These are phyloP conservation scores for Euwallacea similis DNA, from an alignment of 1,140 invertebrate genomes.

Conservation along the genomic window DNA sequence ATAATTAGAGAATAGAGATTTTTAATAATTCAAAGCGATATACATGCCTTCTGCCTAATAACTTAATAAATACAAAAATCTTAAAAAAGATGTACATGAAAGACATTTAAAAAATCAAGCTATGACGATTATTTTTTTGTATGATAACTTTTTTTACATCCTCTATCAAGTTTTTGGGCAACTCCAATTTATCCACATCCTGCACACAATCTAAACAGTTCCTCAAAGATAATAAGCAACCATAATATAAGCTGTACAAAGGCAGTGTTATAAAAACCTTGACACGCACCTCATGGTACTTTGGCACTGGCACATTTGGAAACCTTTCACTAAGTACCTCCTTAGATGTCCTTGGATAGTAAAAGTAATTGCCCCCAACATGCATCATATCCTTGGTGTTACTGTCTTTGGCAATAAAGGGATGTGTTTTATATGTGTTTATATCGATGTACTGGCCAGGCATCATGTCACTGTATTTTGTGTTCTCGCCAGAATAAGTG, in stretches of 20 bases:
- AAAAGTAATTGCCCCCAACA: conserved; percentile 53
- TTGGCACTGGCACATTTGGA: conserved; percentile 25
- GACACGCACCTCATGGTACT: conserved; percentile 38
- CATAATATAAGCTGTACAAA: conserved; percentile 47
- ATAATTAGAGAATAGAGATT: too few relatives aligned
- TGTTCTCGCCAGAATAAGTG: conserved; percentile 65
- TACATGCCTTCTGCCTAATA: too few relatives aligned
- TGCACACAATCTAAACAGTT: conserved; percentile 38
- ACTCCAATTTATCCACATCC: conserved; percentile 44
- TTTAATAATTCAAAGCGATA: too few relatives aligned
- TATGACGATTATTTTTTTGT: conserved; percentile 11
- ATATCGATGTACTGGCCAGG: conserved; percentile 61
- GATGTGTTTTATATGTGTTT: conserved; percentile 72
- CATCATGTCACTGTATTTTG: conserved; percentile 60
- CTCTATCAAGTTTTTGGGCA: conserved; percentile 44
- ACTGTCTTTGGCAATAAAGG: conserved; percentile 71
- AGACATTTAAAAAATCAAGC: too few relatives aligned
- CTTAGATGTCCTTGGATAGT: conserved; percentile 44
- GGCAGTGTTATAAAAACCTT: conserved; percentile 46
- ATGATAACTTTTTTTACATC: conserved; percentile 45
- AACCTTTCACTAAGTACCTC: conserved; percentile 39
- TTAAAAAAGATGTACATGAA: too few relatives aligned
- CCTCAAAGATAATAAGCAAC: conserved; percentile 43
- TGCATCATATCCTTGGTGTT: conserved; percentile 61
- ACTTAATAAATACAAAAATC: too few relatives aligned